Conservation (phyloP, 2,113 vertebrate species). For the Alexandromys fortis region DNA sequence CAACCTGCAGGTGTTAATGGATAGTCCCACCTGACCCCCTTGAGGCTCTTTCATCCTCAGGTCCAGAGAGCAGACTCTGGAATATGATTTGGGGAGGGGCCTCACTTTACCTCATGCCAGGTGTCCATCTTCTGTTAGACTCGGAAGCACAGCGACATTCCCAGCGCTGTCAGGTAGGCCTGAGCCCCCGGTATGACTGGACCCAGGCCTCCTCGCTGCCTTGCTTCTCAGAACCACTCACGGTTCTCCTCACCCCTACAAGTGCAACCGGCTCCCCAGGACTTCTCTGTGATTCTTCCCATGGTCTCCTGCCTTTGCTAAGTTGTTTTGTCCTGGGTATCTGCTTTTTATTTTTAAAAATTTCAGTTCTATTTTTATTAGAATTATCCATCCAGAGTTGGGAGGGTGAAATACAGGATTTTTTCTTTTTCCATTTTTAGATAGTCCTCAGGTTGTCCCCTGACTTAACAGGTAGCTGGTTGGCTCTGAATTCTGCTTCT, state of each 20-base stretch:
- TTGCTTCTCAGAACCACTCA: neutral
- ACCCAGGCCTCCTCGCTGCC: neutral
- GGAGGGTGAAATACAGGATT: neutral
- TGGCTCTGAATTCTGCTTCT: neutral
- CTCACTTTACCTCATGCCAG: neutral
- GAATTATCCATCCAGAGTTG: neutral
- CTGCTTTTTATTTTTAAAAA: neutral
- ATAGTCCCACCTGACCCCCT: neutral
- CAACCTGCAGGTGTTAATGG: neutral
- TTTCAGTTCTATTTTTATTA: slow-evolving; percentile 57
- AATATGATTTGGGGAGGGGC: neutral
- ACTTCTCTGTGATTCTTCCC: neutral
- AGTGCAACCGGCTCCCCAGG: neutral
- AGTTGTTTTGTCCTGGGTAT: neutral
- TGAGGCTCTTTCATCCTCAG: neutral
- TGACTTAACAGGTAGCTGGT: neutral
- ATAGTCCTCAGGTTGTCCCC: neutral
- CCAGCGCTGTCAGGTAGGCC: neutral
- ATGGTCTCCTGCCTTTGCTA: neutral
- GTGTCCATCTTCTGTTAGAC: neutral
- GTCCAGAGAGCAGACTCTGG: neutral
- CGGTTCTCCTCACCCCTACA: neutral
- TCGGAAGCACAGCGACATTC: neutral
- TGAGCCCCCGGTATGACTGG: neutral
- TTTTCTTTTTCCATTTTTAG: neutral